These are phyloP conservation scores for Dione juno DNA, from an alignment of 2,888 invertebrate genomes.

Conservation along the genomic window DNA sequence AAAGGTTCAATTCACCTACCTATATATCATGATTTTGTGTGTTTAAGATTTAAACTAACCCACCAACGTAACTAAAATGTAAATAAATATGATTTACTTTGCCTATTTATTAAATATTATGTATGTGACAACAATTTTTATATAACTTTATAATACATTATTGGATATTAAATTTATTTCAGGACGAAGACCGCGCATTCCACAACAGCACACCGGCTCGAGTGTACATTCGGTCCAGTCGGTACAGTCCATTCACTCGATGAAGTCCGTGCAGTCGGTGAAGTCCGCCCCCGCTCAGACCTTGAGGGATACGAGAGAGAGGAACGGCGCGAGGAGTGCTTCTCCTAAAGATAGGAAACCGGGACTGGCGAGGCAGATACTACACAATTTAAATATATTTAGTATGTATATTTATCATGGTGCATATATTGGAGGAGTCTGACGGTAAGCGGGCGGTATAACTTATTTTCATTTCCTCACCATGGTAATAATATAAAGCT, in stretches of 20 bases:
- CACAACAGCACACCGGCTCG: conserved; percentile 77
- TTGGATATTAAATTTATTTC: conserved; percentile 9
- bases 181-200: conserved; percentile 66
- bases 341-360: conserved; percentile 71
- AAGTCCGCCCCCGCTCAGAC: conserved; percentile 44
- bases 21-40: too few relatives aligned
- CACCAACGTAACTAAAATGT: too few relatives aligned
- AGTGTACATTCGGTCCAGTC: conserved; percentile 70
- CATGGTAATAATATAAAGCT: too few relatives aligned
- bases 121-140: too few relatives aligned
- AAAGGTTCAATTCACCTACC: too few relatives aligned
- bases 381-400: conserved; percentile 92
- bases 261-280: conserved; percentile 41
- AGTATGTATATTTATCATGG: conserved; percentile 67
- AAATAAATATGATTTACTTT: too few relatives aligned
- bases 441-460: too few relatives aligned
- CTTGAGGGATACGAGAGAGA: conserved; percentile 33
- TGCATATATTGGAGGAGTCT: too few relatives aligned
- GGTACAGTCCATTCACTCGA: conserved; percentile 47
- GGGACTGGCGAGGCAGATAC: conserved; percentile 88
- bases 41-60: too few relatives aligned
- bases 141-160: too few relatives aligned
- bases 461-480: too few relatives aligned
- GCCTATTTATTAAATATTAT: too few relatives aligned
- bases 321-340: conserved; percentile 60